Percentiles rank a stretch among this genome's conserved stretches.
Evolutionary conservation across 2,888 invertebrate species (phyloP).

Genomic region (Drosophila flavopinicola): DNA sequence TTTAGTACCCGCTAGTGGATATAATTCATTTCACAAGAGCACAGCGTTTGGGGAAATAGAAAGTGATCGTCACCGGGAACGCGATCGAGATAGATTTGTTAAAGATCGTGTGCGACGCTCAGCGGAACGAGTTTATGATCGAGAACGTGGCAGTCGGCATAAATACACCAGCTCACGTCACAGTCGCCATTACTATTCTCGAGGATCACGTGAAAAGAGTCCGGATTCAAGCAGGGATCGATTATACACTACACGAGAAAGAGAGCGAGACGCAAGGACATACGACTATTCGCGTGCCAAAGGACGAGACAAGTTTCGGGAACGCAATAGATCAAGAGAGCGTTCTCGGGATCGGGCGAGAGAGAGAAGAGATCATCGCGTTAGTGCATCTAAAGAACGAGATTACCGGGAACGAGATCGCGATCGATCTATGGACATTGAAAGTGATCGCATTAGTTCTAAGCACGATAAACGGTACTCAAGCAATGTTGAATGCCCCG

Average conservation of each 20-base stretch:
- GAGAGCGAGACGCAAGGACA: constrained; percentile 24
- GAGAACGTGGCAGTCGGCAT: constrained; percentile 63
- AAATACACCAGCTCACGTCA: constrained; percentile 72
- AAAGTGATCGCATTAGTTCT: constrained; percentile 51
- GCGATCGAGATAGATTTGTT: constrained; percentile 53
- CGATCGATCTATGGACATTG: constrained; percentile 73
- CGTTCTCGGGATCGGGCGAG: constrained; percentile 77
- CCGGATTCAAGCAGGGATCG: constrained; percentile 68
- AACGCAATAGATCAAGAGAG: constrained; percentile 63
- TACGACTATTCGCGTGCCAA: constrained; percentile 62
- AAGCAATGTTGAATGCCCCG: constrained; percentile 55
- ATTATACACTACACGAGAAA: constrained; percentile 44
- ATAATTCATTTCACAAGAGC: constrained; percentile 40
- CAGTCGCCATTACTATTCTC: constrained; percentile 77
- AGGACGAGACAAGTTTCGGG: constrained; percentile 67
- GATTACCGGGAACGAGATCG: constrained; percentile 80
- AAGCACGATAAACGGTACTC: constrained; percentile 64
- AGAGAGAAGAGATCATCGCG: constrained; percentile 75
- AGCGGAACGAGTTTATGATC: constrained; percentile 69
- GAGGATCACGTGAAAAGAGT: constrained; percentile 81
- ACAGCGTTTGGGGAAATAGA: constrained; percentile 39
- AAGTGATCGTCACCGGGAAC: constrained; percentile 59
- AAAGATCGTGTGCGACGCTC: constrained; percentile 59
- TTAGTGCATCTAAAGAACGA: constrained; percentile 63
- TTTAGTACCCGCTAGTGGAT: constrained; percentile 16